Evolutionary conservation across 2,888 invertebrate genomes (phyloP).

Genomic region (Tinea semifulvella): DNA sequence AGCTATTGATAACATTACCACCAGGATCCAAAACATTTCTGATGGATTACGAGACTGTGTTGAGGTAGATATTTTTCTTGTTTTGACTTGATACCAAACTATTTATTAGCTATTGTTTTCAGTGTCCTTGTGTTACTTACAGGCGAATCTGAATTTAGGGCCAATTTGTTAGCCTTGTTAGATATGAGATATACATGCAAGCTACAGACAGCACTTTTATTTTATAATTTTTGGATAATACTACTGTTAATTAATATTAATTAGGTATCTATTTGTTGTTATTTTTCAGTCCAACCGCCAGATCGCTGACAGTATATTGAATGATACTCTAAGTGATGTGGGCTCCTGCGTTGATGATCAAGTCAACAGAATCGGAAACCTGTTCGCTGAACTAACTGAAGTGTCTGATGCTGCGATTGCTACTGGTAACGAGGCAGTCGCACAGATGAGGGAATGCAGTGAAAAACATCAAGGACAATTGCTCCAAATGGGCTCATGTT

Average conservation of each 20-base stretch:
- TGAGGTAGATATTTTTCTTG: constrained; percentile 32
- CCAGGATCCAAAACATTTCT: constrained; percentile 32
- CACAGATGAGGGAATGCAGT: constrained; percentile 39
- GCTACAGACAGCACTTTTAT: too few relatives aligned
- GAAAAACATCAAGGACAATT: constrained; percentile 28
- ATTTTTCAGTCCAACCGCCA: constrained; percentile 34
- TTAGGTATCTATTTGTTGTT: too few relatives aligned
- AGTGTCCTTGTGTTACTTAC: too few relatives aligned
- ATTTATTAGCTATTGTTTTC: too few relatives aligned
- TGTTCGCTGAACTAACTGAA: constrained; percentile 28
- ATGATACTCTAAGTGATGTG: constrained; percentile 30
- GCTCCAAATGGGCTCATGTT: constrained; percentile 34
- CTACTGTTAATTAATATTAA: too few relatives aligned
- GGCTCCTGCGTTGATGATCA: constrained; percentile 36
- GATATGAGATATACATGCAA: too few relatives aligned
- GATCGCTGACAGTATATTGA: constrained; percentile 34
- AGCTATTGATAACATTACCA: constrained; percentile 31
- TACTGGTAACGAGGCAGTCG: constrained; percentile 30
- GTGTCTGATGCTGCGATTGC: constrained; percentile 29
- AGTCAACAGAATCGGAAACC: constrained; percentile 29
- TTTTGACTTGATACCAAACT: too few relatives aligned
- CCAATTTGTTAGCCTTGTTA: too few relatives aligned
- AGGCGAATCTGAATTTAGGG: too few relatives aligned
- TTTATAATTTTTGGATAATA: too few relatives aligned
- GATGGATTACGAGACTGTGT: constrained; percentile 35